A percentile compares a stretch with the other conserved stretches of the same genome.
phyloP scores from a whole-genome alignment of 2,888 invertebrate species.

The Chymomyza fuscimana region DNA sequence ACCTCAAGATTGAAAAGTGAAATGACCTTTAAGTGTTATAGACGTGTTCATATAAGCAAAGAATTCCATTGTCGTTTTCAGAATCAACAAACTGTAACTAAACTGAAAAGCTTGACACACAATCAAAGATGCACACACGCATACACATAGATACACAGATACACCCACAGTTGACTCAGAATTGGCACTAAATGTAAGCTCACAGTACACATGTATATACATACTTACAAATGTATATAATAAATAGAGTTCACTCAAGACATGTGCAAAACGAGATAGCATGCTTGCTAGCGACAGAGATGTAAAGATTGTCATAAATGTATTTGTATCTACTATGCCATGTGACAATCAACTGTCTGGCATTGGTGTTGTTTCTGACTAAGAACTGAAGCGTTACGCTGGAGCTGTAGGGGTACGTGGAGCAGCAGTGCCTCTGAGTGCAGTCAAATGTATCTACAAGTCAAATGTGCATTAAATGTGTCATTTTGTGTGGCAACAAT shows the following conservation, averaged over 20 bases:
- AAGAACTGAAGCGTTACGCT: neutral
- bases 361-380: conserved; percentile 41
- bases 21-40: conserved; percentile 24
- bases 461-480: conserved; percentile 76
- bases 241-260: conserved; percentile 7
- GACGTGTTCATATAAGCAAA: conserved; percentile 5
- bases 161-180: neutral
- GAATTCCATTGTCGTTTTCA: conserved; percentile 74
- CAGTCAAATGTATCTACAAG: conserved; percentile 71
- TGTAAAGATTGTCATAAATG: neutral
- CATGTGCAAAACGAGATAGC: conserved; percentile 13
- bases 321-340: conserved; percentile 46
- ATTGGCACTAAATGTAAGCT: conserved; percentile 30
- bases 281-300: conserved; percentile 1
- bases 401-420: conserved; percentile 17
- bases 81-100: conserved; percentile 76
- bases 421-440: conserved; percentile 30
- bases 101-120: conserved; percentile 56
- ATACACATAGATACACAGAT: neutral
- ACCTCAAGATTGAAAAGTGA: conserved; percentile 21
- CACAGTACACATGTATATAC: conserved; percentile 20
- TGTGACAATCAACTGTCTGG: conserved; percentile 39
- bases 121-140: conserved; percentile 33
- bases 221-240: conserved; percentile 22
- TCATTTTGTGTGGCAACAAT: conserved; percentile 68